A percentile compares a stretch with the other conserved stretches of the same genome.
These are phyloP conservation scores for Hemicrepidius hirtus DNA, from an alignment of 2,888 invertebrate species.

Conservation along the genomic window DNA sequence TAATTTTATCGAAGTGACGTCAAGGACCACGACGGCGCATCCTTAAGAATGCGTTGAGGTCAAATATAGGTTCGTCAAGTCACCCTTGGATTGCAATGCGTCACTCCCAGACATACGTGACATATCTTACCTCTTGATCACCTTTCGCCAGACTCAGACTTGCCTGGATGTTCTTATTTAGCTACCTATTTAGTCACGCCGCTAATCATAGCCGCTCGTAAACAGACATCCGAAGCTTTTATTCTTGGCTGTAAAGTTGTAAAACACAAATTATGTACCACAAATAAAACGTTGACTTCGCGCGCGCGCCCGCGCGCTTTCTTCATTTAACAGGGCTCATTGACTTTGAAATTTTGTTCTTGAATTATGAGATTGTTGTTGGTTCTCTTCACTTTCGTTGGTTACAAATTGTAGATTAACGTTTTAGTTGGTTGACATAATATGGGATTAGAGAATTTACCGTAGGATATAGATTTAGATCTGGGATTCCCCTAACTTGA, in stretches of 20 bases:
- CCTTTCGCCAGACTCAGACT: slow-evolving; percentile 12
- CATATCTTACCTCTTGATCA: slow-evolving; percentile 47
- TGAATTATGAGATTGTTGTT: neutral
- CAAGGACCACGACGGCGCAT: slow-evolving; percentile 48
- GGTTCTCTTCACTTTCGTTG: neutral
- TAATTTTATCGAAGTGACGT: slow-evolving; percentile 41
- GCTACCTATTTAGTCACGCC: slow-evolving; percentile 18
- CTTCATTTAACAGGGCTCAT: slow-evolving; percentile 9
- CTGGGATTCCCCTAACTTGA: too few relatives aligned
- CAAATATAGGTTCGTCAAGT: slow-evolving; percentile 48
- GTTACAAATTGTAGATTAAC: slow-evolving; percentile 10
- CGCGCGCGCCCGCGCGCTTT: too few relatives aligned
- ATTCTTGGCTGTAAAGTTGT: too few relatives aligned
- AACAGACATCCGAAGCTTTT: too few relatives aligned
- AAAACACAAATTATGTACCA: too few relatives aligned
- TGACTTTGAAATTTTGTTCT: slow-evolving; percentile 7
- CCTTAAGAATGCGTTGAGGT: slow-evolving; percentile 43
- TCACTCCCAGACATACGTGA: slow-evolving; percentile 43
- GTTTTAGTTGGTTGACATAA: too few relatives aligned
- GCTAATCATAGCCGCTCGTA: slow-evolving; percentile 4
- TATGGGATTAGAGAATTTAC: too few relatives aligned
- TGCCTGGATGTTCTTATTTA: slow-evolving; percentile 33
- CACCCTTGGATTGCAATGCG: slow-evolving; percentile 45
- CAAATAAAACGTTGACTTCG: too few relatives aligned
- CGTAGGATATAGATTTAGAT: too few relatives aligned